Percentiles rank a stretch among this genome's conserved stretches.
Evolutionary conservation across 1,140 invertebrate species (phyloP).

Genomic region (Phortica variegata): DNA sequence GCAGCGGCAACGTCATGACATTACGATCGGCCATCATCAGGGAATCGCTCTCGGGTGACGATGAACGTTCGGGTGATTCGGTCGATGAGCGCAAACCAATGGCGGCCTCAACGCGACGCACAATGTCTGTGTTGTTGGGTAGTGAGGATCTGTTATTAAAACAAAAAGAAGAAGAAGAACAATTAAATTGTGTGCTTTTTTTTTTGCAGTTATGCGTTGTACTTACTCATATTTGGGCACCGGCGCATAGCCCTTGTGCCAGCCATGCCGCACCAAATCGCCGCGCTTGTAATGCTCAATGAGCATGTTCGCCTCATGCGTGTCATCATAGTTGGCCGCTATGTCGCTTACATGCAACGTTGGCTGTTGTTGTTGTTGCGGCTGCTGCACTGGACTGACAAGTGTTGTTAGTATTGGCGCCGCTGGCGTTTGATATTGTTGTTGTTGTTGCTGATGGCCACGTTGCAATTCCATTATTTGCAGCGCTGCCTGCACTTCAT

Average conservation of each 20-base stretch:
- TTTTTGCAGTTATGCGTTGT: neutral
- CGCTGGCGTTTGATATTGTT: conserved; percentile 1
- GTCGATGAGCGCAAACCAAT: conserved; percentile 65
- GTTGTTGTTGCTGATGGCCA: conserved; percentile 11
- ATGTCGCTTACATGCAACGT: conserved; percentile 37
- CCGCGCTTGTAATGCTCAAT: conserved; percentile 51
- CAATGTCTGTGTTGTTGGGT: conserved; percentile 68
- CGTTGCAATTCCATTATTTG: conserved; percentile 42
- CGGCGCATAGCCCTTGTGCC: conserved; percentile 47
- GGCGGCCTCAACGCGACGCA: conserved; percentile 71
- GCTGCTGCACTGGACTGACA: neutral
- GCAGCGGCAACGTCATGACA: conserved; percentile 69
- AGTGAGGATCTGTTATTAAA: conserved; percentile 49
- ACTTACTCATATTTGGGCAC: conserved; percentile 54
- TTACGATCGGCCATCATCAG: conserved; percentile 62
- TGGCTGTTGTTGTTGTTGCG: conserved; percentile 13
- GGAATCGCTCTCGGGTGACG: conserved; percentile 64
- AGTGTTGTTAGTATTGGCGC: conserved; percentile 14
- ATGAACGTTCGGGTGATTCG: conserved; percentile 61
- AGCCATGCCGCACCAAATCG: conserved; percentile 40
- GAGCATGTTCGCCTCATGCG: conserved; percentile 43
- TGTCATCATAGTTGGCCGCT: conserved; percentile 45
- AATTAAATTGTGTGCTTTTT: neutral
- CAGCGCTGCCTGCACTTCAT: conserved; percentile 31
- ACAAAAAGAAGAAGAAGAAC: conserved; percentile 1